These are phyloP conservation scores for Scaptomyza reducta DNA, from an alignment of 2,888 invertebrate species.

Conservation along the genomic window DNA sequence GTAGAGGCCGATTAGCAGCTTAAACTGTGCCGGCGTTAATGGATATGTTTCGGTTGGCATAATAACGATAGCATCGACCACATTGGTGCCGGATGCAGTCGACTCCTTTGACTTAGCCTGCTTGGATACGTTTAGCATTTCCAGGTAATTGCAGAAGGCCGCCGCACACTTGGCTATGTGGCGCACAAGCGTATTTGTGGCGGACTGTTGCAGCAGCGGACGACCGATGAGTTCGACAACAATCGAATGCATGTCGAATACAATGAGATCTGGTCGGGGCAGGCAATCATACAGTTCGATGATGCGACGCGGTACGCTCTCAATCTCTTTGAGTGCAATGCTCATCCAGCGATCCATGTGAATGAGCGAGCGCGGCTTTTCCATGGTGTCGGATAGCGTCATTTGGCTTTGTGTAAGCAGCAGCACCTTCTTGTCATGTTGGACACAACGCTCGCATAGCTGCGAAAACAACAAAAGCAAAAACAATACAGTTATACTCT, in stretches of 20 bases:
- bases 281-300: constrained; percentile 54
- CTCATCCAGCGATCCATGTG: constrained; percentile 32
- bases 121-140: constrained; percentile 32
- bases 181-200: constrained; percentile 51
- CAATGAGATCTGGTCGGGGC: constrained; percentile 57
- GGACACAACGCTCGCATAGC: constrained; percentile 57
- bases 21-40: constrained; percentile 60
- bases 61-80: constrained; percentile 56
- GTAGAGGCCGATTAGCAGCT: constrained; percentile 69
- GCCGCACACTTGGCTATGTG: constrained; percentile 61
- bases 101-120: not conserved
- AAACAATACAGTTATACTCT: not conserved
- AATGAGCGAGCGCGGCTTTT: constrained; percentile 26
- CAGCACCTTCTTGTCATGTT: constrained; percentile 49
- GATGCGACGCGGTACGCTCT: constrained; percentile 59
- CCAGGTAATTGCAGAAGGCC: constrained; percentile 53
- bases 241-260: constrained; percentile 68
- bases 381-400: constrained; percentile 6
- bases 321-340: constrained; percentile 49
- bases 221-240: constrained; percentile 44
- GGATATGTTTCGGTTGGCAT: constrained; percentile 53
- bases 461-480: constrained; percentile 12
- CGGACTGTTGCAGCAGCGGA: constrained; percentile 55
- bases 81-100: not conserved
- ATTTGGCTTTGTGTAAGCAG: constrained; percentile 38